Conservation (phyloP, 1,140 invertebrate genomes). For the Meloidogyne hapla region DNA sequence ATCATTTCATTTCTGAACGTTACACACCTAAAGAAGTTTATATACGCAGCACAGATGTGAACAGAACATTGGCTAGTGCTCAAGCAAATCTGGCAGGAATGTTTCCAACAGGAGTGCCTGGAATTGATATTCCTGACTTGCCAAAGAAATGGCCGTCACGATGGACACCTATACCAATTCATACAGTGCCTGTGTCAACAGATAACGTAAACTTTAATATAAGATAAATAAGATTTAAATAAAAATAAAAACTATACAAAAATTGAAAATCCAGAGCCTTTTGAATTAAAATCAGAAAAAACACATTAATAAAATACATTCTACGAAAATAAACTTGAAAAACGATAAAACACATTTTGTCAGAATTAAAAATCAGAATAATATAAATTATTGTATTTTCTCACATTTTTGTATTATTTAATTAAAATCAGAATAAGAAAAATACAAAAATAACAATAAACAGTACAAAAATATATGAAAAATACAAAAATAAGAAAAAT, state of each 20-base stretch:
- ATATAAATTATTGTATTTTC: background rate
- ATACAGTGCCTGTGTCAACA: conserved; percentile 56
- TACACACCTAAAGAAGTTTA: conserved; percentile 50
- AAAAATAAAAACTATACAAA: too few relatives aligned
- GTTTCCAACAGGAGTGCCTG: conserved; percentile 53
- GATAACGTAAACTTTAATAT: conserved; percentile 52
- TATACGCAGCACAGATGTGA: conserved; percentile 58
- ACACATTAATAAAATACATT: too few relatives aligned
- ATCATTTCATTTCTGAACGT: conserved; percentile 36
- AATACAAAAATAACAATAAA: too few relatives aligned
- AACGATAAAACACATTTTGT: too few relatives aligned
- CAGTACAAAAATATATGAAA: too few relatives aligned
- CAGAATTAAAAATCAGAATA: background rate
- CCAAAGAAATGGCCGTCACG: conserved; percentile 31
- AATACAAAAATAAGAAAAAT: too few relatives aligned
- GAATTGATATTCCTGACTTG: conserved; percentile 41
- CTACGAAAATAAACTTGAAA: too few relatives aligned
- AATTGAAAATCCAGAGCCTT: too few relatives aligned
- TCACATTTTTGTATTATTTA: too few relatives aligned
- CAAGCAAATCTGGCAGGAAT: conserved; percentile 64
- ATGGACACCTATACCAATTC: conserved; percentile 65
- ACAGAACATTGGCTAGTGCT: conserved; percentile 63
- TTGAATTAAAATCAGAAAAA: too few relatives aligned
- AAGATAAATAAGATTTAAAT: too few relatives aligned
- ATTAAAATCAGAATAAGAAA: too few relatives aligned